Evolutionary conservation across 2,888 invertebrate species (phyloP).

Genomic region (Tetanocera ferruginea): DNA sequence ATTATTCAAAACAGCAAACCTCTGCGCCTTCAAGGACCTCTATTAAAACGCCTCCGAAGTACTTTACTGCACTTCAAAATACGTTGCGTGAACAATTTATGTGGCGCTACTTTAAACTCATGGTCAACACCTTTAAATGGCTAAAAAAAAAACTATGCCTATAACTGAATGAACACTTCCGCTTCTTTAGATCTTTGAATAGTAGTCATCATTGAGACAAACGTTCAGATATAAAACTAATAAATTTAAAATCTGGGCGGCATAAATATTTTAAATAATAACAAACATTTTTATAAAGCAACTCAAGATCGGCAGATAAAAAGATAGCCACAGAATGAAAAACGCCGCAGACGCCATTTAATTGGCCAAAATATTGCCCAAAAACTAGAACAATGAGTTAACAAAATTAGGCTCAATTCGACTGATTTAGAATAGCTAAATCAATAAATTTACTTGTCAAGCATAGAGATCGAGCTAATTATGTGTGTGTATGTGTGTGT

Average conservation of each 20-base stretch:
- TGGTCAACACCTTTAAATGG: constrained; percentile 24
- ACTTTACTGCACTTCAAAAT: background rate
- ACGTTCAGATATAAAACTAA: constrained; percentile 12
- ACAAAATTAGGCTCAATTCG: constrained; percentile 19
- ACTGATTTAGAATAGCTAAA: background rate
- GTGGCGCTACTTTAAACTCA: constrained; percentile 16
- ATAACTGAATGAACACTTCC: constrained; percentile 20
- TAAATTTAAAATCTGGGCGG: constrained; percentile 36
- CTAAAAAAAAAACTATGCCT: background rate
- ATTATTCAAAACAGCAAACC: constrained; percentile 22
- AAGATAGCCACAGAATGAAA: constrained; percentile 10
- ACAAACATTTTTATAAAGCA: constrained; percentile 32
- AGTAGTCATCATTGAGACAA: background rate
- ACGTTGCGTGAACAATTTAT: constrained; percentile 35
- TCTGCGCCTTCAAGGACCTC: background rate
- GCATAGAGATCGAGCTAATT: background rate
- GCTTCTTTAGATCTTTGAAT: background rate
- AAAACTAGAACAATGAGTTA: constrained; percentile 41
- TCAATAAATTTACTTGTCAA: constrained; percentile 26
- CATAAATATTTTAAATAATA: constrained; percentile 48
- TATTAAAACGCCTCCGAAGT: constrained; percentile 1
- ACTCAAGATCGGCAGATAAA: background rate
- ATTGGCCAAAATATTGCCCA: constrained; percentile 42
- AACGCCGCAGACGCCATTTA: constrained; percentile 49
- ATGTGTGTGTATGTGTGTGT: too few relatives aligned